phyloP scores from a whole-genome alignment of 2,888 invertebrate species.

The Dimorphilus gyrociliatus region DNA sequence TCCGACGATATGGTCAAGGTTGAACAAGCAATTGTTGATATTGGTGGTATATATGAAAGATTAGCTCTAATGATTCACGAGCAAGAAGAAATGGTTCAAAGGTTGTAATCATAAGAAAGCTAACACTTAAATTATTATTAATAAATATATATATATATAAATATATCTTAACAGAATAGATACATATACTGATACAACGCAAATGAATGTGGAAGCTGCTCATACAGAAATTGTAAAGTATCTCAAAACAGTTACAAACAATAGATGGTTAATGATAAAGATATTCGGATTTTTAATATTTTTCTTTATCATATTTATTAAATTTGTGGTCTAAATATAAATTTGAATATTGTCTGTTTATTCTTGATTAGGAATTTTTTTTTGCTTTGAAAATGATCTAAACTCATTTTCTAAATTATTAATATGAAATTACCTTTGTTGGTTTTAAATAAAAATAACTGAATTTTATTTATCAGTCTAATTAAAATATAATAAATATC shows the following conservation, averaged over 20 bases:
- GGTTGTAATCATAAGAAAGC: too few species aligned
- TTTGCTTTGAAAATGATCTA: too few species aligned
- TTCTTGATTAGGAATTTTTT: too few species aligned
- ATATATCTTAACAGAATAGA: slow-evolving; percentile 69
- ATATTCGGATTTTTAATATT: slow-evolving; percentile 93
- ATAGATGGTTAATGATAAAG: slow-evolving; percentile 98
- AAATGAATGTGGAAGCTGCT: slow-evolving; percentile 90
- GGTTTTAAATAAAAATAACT: too few species aligned
- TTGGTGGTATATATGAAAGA: slow-evolving; percentile 96
- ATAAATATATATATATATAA: too few species aligned
- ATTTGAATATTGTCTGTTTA: too few species aligned
- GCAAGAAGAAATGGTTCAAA: slow-evolving; percentile 90
- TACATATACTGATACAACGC: slow-evolving; percentile 83
- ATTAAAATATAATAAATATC: too few species aligned
- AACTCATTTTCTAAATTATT: too few species aligned
- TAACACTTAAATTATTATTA: too few species aligned
- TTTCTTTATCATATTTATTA: slow-evolving; percentile 96
- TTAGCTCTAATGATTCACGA: slow-evolving; percentile 72
- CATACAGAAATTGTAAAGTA: slow-evolving; percentile 93
- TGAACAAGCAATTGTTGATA: slow-evolving; percentile 92
- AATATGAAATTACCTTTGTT: too few species aligned
- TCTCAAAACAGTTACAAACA: slow-evolving; percentile 87
- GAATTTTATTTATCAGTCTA: too few species aligned
- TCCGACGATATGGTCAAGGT: slow-evolving; percentile 98
- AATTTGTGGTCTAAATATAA: slow-evolving; percentile 88